Evolutionary conservation across 1,140 invertebrate genomes (phyloP).

Genomic region (Leucophenga varia): DNA sequence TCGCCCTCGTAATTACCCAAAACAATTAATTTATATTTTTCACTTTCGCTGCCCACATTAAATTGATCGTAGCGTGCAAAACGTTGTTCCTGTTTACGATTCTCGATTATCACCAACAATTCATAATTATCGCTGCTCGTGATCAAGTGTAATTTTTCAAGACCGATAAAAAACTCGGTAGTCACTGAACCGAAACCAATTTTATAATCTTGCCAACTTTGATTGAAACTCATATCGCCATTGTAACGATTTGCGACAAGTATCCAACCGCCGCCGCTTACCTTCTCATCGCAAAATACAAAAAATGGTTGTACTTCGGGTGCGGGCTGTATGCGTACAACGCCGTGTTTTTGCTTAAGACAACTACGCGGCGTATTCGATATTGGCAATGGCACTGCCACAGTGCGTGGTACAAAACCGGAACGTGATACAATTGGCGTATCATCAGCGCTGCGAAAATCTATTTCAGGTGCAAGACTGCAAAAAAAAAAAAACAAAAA

Average conservation of each 20-base stretch:
- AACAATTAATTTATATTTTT: slow-evolving; percentile 34
- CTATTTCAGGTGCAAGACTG: too few relatives aligned
- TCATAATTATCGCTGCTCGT: slow-evolving; percentile 33
- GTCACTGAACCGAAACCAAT: slow-evolving; percentile 26
- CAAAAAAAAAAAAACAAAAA: not conserved
- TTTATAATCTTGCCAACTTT: slow-evolving; percentile 37
- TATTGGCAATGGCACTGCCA: not conserved
- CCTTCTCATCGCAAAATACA: slow-evolving; percentile 36
- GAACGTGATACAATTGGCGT: too few relatives aligned
- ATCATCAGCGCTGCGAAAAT: not conserved
- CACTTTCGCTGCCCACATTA: slow-evolving; percentile 30
- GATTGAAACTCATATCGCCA: slow-evolving; percentile 34
- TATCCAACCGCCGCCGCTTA: slow-evolving; percentile 32
- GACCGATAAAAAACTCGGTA: slow-evolving; percentile 36
- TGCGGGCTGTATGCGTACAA: slow-evolving; percentile 25
- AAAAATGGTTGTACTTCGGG: slow-evolving; percentile 27
- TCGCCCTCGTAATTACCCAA: slow-evolving; percentile 32
- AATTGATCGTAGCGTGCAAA: slow-evolving; percentile 41
- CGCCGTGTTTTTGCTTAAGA: slow-evolving; percentile 23
- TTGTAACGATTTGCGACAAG: slow-evolving; percentile 26
- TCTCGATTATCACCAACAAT: slow-evolving; percentile 29
- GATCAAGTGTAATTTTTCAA: slow-evolving; percentile 35
- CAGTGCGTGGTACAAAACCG: not conserved
- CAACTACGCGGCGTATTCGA: slow-evolving; percentile 23
- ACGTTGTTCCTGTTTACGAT: slow-evolving; percentile 29